Conservation (phyloP, 2,797 vertebrate genomes). For the Anniella stebbinsi region DNA sequence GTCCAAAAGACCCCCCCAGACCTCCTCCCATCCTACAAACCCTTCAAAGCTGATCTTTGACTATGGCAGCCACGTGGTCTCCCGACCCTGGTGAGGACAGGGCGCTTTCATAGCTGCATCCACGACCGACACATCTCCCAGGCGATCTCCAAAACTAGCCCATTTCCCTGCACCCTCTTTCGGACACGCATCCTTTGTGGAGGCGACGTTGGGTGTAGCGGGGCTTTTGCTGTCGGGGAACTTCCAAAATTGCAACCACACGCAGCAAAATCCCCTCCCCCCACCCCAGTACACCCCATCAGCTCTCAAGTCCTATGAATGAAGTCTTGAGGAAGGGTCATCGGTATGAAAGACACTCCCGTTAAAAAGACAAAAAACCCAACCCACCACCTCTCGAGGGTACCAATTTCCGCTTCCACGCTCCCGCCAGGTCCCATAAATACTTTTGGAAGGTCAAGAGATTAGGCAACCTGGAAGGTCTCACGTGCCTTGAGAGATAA, state of each 20-base stretch:
- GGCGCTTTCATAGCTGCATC: background rate
- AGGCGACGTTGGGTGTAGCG: no score
- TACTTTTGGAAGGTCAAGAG: background rate
- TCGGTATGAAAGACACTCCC: background rate
- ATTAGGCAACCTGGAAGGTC: background rate
- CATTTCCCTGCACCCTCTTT: background rate
- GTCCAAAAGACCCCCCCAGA: background rate
- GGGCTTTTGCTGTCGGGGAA: no score
- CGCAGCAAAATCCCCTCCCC: background rate
- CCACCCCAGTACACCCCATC: background rate
- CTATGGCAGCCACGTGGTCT: constrained; percentile 3
- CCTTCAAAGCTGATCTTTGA: background rate
- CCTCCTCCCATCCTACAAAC: background rate
- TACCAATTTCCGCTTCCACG: background rate
- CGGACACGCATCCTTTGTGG: no score
- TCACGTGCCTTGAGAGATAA: background rate
- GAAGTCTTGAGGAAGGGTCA: background rate
- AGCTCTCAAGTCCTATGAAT: background rate
- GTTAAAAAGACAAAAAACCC: background rate
- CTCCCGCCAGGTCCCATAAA: background rate
- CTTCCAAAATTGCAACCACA: background rate
- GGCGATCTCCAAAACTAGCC: no score
- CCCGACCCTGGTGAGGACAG: background rate
- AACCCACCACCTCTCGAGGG: no score
- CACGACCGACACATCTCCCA: background rate